phyloP scores from a whole-genome alignment of 2,888 invertebrate genomes.

The Rhabditoides inermis region DNA sequence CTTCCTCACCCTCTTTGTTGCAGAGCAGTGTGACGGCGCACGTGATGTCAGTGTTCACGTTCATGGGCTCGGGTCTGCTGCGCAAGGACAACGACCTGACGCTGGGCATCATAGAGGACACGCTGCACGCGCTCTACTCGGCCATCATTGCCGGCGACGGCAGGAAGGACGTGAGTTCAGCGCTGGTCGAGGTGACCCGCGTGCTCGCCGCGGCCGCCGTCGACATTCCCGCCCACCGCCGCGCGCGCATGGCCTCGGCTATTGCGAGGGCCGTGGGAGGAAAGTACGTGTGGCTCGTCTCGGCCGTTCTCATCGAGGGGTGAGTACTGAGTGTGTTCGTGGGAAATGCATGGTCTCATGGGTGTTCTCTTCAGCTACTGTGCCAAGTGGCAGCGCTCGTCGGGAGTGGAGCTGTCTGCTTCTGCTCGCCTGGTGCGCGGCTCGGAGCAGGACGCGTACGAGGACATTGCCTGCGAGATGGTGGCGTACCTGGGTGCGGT shows the following conservation, averaged over 20 bases:
- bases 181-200: conserved; percentile 61
- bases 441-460: conserved; percentile 36
- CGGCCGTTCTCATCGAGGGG: conserved; percentile 55
- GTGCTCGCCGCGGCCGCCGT: conserved; percentile 83
- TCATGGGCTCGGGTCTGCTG: conserved; percentile 86
- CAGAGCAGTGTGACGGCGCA: conserved; percentile 72
- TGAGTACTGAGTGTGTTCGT: background rate
- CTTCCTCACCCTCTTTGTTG: conserved; percentile 2
- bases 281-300: conserved; percentile 55
- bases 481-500: conserved; percentile 27
- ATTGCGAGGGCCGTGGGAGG: conserved; percentile 33
- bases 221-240: conserved; percentile 85
- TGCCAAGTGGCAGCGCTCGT: conserved; percentile 47
- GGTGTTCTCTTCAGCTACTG: conserved; percentile 35
- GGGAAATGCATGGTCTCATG: background rate
- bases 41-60: conserved; percentile 92
- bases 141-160: conserved; percentile 22
- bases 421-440: background rate
- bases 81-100: conserved; percentile 47
- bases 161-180: conserved; percentile 8
- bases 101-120: conserved; percentile 39
- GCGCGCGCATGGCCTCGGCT: conserved; percentile 56
- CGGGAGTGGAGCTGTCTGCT: conserved; percentile 1
- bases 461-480: conserved; percentile 40
- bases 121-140: conserved; percentile 37